These are phyloP conservation scores for Drosophila falleni DNA, from an alignment of 2,888 invertebrate genomes.

Conservation along the genomic window DNA sequence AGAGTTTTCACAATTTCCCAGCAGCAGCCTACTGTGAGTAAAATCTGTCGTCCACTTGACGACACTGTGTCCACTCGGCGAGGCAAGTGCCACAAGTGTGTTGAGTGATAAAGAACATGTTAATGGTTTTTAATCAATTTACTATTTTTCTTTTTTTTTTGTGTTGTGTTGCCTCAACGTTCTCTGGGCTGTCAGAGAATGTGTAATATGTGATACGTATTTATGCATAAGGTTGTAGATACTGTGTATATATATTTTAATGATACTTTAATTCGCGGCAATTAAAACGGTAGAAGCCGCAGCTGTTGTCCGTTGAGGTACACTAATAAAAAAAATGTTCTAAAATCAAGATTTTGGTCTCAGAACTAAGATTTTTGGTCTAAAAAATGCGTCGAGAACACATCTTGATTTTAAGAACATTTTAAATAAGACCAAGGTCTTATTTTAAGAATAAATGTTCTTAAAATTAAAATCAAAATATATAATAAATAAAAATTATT, in stretches of 20 bases:
- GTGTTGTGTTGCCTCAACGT: background rate
- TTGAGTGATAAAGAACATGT: conserved; percentile 78
- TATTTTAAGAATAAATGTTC: too few species aligned
- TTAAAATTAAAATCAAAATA: too few species aligned
- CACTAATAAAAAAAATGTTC: too few species aligned
- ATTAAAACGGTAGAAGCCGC: conserved; percentile 70
- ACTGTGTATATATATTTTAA: conserved; percentile 67
- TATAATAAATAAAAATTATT: too few species aligned
- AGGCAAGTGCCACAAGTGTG: conserved; percentile 36
- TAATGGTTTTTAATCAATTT: conserved; percentile 79
- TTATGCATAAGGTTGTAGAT: conserved; percentile 29
- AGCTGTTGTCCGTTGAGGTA: conserved; percentile 4
- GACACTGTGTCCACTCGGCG: conserved; percentile 18
- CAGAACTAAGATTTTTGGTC: too few species aligned
- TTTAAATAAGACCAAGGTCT: too few species aligned
- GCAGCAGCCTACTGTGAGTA: conserved; percentile 8
- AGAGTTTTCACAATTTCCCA: conserved; percentile 34
- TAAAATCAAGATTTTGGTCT: too few species aligned
- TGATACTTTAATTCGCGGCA: conserved; percentile 74
- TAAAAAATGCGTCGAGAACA: too few species aligned
- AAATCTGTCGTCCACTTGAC: conserved; percentile 18
- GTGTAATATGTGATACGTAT: conserved; percentile 46
- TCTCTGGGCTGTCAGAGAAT: conserved; percentile 52
- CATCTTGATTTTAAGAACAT: too few species aligned
- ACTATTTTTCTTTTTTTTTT: conserved; percentile 57